phyloP scores from a whole-genome alignment of 2,113 vertebrate genomes.

The Chaetura pelagica region DNA sequence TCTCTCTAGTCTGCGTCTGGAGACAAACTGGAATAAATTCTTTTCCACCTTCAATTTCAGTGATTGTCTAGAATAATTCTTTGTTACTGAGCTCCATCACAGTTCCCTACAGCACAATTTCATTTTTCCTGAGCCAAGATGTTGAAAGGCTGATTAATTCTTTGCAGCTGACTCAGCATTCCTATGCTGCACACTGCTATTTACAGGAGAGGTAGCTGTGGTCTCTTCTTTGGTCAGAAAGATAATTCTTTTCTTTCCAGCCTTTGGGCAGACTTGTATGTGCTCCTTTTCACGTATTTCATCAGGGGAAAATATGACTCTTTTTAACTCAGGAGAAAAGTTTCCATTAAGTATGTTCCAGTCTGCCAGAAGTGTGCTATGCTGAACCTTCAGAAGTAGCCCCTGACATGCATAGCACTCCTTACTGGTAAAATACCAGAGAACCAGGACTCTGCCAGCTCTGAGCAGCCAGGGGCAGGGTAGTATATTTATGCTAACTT shows the following conservation, averaged over 20 bases:
- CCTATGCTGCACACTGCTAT: neutral
- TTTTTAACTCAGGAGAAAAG: neutral
- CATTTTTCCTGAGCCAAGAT: neutral
- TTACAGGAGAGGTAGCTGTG: neutral
- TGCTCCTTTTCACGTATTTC: neutral
- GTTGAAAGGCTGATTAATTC: slow-evolving; percentile 23
- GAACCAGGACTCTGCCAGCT: neutral
- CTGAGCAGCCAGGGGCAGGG: neutral
- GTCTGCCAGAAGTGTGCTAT: neutral
- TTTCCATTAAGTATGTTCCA: neutral
- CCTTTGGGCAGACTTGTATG: neutral
- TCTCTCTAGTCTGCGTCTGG: neutral
- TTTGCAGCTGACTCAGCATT: slow-evolving; percentile 16
- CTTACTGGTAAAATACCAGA: neutral
- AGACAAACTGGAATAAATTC: neutral
- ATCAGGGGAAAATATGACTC: neutral
- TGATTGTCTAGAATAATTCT: neutral
- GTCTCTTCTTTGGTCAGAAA: neutral
- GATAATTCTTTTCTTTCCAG: neutral
- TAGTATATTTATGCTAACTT: neutral
- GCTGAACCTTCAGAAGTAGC: neutral
- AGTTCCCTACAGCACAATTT: neutral
- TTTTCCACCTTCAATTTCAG: neutral
- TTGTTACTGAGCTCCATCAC: neutral
- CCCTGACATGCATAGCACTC: neutral